A percentile compares a stretch with the other conserved stretches of the same genome.
phyloP scores from a whole-genome alignment of 1,140 invertebrate species.

The Atta texana region DNA sequence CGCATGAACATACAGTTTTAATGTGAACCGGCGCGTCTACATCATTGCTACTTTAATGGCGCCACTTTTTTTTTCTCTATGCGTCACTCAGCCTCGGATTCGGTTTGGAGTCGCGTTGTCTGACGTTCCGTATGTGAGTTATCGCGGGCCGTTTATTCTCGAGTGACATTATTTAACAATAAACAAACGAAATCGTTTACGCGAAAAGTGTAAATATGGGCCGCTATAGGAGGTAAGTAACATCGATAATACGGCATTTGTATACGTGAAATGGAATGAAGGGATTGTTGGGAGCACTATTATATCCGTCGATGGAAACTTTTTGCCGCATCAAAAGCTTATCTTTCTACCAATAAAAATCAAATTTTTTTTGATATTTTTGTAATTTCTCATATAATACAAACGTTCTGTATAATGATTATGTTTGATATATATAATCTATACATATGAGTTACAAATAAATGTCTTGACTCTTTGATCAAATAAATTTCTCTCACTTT shows the following conservation, averaged over 20 bases:
- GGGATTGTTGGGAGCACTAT: neutral
- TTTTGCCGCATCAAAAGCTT: neutral
- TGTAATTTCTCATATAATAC: neutral
- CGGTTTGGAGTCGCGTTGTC: neutral
- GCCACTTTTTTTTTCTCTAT: conserved; percentile 44
- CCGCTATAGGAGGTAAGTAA: conserved; percentile 77
- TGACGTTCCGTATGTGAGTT: conserved; percentile 7
- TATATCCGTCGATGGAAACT: neutral
- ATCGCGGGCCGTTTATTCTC: neutral
- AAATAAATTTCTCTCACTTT: neutral
- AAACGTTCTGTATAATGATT: neutral
- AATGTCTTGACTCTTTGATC: neutral
- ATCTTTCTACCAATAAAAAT: neutral
- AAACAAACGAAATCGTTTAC: neutral
- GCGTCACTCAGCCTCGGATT: conserved; percentile 41
- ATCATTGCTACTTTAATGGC: conserved; percentile 10
- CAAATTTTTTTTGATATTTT: neutral
- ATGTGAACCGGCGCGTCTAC: neutral
- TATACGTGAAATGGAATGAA: neutral
- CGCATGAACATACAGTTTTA: too few species aligned
- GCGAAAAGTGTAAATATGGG: conserved; percentile 69
- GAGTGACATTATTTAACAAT: neutral
- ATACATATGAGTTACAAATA: too few species aligned
- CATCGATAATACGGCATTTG: neutral
- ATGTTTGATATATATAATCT: neutral